Percentiles rank a stretch among this genome's conserved stretches.
These are phyloP conservation scores for Hypena proboscidalis DNA, from an alignment of 2,888 invertebrate species.

Conservation along the genomic window DNA sequence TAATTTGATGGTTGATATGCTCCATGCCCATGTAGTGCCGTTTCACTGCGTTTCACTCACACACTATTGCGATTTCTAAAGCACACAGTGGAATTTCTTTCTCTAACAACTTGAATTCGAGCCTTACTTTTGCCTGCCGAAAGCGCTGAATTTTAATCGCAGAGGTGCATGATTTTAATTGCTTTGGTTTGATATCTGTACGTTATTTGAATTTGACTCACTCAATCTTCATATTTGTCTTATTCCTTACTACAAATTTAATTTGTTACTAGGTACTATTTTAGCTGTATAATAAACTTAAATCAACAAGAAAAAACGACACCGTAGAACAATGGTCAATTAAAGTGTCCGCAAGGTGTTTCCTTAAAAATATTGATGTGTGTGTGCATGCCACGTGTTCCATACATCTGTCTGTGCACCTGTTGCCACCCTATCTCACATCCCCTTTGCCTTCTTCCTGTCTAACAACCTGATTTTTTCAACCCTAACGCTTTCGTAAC, in stretches of 20 bases:
- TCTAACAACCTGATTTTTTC: constrained; percentile 12
- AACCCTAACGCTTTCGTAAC: neutral
- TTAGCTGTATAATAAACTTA: too few species aligned
- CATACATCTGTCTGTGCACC: constrained; percentile 55
- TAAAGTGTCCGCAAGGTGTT: constrained; percentile 20
- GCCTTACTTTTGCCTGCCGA: constrained; percentile 28
- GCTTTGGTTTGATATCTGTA: constrained; percentile 2
- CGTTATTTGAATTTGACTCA: constrained; percentile 2
- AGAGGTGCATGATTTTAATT: constrained; percentile 25
- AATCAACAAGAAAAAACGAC: too few species aligned
- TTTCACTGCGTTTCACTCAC: constrained; percentile 75
- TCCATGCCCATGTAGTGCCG: constrained; percentile 70
- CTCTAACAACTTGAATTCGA: constrained; percentile 49
- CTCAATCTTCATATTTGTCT: too few species aligned
- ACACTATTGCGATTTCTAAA: constrained; percentile 68
- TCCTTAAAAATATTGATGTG: neutral
- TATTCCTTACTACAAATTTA: too few species aligned
- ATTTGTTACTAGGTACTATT: too few species aligned
- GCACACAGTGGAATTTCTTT: constrained; percentile 62
- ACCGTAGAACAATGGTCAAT: neutral
- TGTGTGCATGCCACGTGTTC: constrained; percentile 46
- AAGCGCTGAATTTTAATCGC: constrained; percentile 19
- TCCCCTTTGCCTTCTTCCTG: constrained; percentile 24
- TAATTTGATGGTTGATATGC: constrained; percentile 80
- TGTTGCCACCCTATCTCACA: constrained; percentile 33